Evolutionary conservation across 2,888 invertebrate species (phyloP).

Genomic region (Parnassius glacialis): DNA sequence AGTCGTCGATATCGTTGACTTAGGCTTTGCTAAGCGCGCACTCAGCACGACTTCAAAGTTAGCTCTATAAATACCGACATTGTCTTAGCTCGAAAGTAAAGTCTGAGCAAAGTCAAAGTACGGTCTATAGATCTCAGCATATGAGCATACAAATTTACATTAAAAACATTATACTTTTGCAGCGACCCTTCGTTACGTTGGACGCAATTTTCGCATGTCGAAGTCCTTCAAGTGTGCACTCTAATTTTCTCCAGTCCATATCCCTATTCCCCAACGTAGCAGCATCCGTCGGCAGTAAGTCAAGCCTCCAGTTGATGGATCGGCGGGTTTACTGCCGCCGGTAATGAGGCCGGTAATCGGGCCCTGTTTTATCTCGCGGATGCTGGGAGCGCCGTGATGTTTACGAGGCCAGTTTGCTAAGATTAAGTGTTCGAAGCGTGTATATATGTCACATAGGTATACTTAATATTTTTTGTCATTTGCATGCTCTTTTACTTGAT

Average conservation of each 20-base stretch:
- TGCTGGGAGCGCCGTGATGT: constrained; percentile 29
- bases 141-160: too few relatives aligned
- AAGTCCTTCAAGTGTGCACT: constrained; percentile 6
- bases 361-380: constrained; percentile 37
- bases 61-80: too few relatives aligned
- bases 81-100: too few relatives aligned
- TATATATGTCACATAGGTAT: neutral
- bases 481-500: too few relatives aligned
- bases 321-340: constrained; percentile 47
- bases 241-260: constrained; percentile 19
- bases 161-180: neutral
- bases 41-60: too few relatives aligned
- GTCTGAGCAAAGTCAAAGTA: too few relatives aligned
- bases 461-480: neutral
- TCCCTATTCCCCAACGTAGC: neutral
- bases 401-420: constrained; percentile 23
- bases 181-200: neutral
- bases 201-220: constrained; percentile 4
- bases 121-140: too few relatives aligned
- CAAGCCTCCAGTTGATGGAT: constrained; percentile 50
- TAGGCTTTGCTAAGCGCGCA: too few relatives aligned
- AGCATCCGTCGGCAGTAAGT: constrained; percentile 33
- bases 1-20: too few relatives aligned
- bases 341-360: constrained; percentile 51
- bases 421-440: constrained; percentile 18